Evolutionary conservation across 2,888 invertebrate genomes (phyloP), one percentile per base, ranked within the genome.

Genomic region (Cybosia mesomella): DNA sequence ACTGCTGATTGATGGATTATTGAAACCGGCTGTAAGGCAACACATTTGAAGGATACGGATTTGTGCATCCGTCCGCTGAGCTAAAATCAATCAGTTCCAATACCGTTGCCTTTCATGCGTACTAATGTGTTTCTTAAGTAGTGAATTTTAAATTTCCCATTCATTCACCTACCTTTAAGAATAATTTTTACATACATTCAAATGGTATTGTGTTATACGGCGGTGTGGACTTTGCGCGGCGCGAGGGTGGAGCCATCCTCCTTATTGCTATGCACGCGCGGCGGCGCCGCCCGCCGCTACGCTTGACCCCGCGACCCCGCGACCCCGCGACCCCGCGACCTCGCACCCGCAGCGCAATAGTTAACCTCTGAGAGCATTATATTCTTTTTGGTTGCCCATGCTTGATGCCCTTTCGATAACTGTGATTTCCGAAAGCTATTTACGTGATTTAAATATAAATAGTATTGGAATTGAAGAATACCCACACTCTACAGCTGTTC

Each of bases 141-240:
- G 59, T 65, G 28, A 32, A 65, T 49, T 58, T 34, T 58, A 65
- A 53, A 34, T 34, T 58, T 49, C 43, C n/a, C 36, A 28, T 66
- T 54, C 36, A 36, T 65, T 58, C 21, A 36, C 58, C 36, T 54
- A 54, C 36, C 54, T 59, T 66, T 54, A 66, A 66, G 59, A 66
- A 59, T 59, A 18, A 36, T 59, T 58, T 54, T 53, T 66, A 66
- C 36, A 22, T 54, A 58, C 53, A 66, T 66, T 66, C 36, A 59
- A 59, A 65, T 49, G 28, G 11, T 4, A 21, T 58, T 22, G 49
- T 65, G 49, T 53, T 18, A 58, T 54, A 34, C 36, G 59, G 49
- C 39, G 43, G 60, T 32, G 59, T 63, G 66, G 66, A 58, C 66
- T 32, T 59, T 59, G 65, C 24, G 58, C 58, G 18, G 8, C 22